Evolutionary conservation across 2,113 vertebrate species (phyloP).

Genomic region (Gavia stellata): DNA sequence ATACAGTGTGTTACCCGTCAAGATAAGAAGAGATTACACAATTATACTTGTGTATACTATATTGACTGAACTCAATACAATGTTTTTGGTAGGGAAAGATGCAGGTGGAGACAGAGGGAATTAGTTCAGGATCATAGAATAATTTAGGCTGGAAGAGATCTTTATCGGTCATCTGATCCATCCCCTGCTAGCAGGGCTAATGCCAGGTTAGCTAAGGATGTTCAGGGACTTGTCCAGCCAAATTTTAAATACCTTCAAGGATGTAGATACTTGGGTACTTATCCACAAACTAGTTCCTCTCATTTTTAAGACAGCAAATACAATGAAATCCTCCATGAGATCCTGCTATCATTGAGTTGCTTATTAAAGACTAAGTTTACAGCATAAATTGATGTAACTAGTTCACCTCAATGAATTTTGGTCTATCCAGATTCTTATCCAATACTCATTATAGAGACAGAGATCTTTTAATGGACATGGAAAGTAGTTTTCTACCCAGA

Average conservation of each 20-base stretch:
- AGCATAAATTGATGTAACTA: not conserved
- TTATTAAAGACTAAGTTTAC: not conserved
- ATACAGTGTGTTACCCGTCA: not conserved
- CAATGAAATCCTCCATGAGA: not conserved
- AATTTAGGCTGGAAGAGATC: not conserved
- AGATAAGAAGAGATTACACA: not conserved
- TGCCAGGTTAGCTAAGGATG: not conserved
- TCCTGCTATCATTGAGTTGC: not conserved
- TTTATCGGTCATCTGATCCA: not conserved
- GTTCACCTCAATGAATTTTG: not conserved
- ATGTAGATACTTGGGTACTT: not conserved
- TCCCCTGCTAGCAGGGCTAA: not conserved
- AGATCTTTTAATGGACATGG: rapidly evolving
- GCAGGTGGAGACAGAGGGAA: not conserved
- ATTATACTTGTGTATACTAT: not conserved
- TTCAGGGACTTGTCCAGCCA: not conserved
- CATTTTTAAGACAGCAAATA: not conserved
- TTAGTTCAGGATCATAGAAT: not conserved
- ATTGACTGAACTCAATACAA: not conserved
- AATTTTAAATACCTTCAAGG: not conserved
- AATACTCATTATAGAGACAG: not conserved
- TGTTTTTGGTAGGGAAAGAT: not conserved
- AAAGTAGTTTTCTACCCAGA: not conserved
- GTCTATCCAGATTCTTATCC: not conserved
- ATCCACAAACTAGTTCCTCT: not conserved